phyloP scores from a whole-genome alignment of 2,888 invertebrate genomes.

The Quadroppia sp. region DNA sequence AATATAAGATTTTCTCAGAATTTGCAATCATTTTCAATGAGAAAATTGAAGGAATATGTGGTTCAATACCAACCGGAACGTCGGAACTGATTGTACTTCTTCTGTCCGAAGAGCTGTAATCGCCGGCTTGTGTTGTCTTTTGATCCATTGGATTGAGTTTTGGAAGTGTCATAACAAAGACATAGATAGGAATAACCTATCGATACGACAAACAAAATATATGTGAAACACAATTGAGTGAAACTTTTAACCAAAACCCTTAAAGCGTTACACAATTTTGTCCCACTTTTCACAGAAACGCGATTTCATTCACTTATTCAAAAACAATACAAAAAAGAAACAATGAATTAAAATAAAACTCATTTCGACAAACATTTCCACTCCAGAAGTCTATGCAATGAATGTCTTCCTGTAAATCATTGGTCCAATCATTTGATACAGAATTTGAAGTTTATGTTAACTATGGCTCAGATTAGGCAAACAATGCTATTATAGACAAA shows the following conservation, averaged over 20 bases:
- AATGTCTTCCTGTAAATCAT: too few relatives aligned
- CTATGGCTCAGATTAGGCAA: too few relatives aligned
- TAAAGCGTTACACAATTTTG: neutral
- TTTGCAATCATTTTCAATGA: too few relatives aligned
- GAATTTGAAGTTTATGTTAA: too few relatives aligned
- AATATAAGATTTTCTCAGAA: neutral
- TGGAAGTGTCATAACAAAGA: conserved; percentile 8
- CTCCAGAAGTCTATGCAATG: too few relatives aligned
- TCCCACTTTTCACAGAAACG: conserved; percentile 5
- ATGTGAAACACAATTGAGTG: neutral
- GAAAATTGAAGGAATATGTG: too few relatives aligned
- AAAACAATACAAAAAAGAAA: neutral
- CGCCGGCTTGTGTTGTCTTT: neutral
- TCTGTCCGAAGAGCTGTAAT: neutral
- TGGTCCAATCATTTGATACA: too few relatives aligned
- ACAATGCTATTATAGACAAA: too few relatives aligned
- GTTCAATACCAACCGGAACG: too few relatives aligned
- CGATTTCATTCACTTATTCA: conserved; percentile 1
- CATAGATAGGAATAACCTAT: neutral
- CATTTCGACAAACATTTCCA: too few relatives aligned
- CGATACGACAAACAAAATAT: neutral
- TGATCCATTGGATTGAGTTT: conserved; percentile 16
- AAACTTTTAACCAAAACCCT: neutral
- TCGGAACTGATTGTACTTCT: conserved; percentile 3
- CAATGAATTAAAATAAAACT: neutral